Evolutionary conservation across 37 sponge, comb jelly and placozoan genomes (phyloP).

Genomic region (Bolinopsis microptera): DNA sequence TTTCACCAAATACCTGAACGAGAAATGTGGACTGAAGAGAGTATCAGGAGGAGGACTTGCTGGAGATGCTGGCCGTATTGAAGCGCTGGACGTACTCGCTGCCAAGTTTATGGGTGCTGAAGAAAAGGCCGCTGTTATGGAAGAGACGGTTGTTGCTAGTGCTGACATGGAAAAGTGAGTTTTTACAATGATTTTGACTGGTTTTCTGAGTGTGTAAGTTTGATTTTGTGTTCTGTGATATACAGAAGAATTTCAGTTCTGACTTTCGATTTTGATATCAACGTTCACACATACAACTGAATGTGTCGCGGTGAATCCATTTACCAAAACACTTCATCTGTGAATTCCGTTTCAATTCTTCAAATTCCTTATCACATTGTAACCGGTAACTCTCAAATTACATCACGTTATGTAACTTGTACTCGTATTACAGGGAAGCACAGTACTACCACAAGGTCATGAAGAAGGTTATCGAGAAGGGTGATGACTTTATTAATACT

Average conservation of each 20-base stretch:
- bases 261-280: not conserved
- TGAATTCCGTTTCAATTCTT: not conserved
- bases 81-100: not conserved
- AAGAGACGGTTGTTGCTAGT: not conserved
- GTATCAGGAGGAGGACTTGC: not conserved
- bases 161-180: not conserved
- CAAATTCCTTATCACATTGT: not conserved
- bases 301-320: too few species aligned
- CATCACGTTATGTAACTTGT: not conserved
- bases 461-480: conserved; percentile 87
- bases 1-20: conserved; percentile 83
- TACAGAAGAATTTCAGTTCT: not conserved
- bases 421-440: conserved; percentile 66
- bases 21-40: conserved; percentile 72
- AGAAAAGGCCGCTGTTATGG: not conserved
- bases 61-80: not conserved
- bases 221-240: not conserved
- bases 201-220: too few species aligned
- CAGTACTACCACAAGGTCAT: conserved; percentile 90
- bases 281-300: too few species aligned
- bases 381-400: not conserved
- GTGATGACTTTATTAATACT: conserved; percentile 75
- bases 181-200: too few species aligned
- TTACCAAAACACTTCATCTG: too few species aligned
- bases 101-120: conserved; percentile 27